Evolutionary conservation across 2,888 invertebrate species (phyloP).

Genomic region (Chorisops tibialis): DNA sequence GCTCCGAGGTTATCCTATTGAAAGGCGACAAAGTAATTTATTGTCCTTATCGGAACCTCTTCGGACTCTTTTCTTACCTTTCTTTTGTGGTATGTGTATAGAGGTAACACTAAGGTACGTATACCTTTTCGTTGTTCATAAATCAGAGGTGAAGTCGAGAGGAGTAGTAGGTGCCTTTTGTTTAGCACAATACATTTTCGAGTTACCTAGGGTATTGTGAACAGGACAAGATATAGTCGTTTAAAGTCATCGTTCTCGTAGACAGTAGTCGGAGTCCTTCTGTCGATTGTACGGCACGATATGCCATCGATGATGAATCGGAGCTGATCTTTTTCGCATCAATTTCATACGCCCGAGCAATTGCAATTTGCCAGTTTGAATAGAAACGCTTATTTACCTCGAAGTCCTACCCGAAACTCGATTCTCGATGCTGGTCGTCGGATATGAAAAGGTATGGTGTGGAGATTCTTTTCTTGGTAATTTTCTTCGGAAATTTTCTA

Average conservation of each 20-base stretch:
- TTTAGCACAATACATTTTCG: background rate
- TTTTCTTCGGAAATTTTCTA: no score
- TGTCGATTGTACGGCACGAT: background rate
- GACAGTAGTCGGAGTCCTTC: background rate
- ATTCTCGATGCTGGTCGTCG: no score
- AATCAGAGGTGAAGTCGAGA: conserved; percentile 11
- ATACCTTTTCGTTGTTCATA: conserved; percentile 16
- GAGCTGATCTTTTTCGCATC: conserved; percentile 17
- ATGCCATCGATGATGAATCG: conserved; percentile 7
- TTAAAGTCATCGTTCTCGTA: background rate
- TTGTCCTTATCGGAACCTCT: conserved; percentile 20
- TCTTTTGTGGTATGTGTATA: no score
- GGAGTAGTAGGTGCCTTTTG: conserved; percentile 1
- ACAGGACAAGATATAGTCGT: background rate
- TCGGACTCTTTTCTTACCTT: background rate
- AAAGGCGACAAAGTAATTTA: conserved; percentile 26
- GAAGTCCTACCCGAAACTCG: background rate
- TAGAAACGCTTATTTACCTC: conserved; percentile 7
- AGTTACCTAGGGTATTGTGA: background rate
- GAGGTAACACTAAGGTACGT: background rate
- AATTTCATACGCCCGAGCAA: conserved; percentile 14
- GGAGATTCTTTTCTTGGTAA: no score
- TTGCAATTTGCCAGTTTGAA: conserved; percentile 23
- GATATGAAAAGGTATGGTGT: no score
- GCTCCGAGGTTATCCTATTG: conserved; percentile 19